These are phyloP conservation scores for human DNA, from an alignment of 2,113 vertebrate species.

Conservation along the genomic window DNA sequence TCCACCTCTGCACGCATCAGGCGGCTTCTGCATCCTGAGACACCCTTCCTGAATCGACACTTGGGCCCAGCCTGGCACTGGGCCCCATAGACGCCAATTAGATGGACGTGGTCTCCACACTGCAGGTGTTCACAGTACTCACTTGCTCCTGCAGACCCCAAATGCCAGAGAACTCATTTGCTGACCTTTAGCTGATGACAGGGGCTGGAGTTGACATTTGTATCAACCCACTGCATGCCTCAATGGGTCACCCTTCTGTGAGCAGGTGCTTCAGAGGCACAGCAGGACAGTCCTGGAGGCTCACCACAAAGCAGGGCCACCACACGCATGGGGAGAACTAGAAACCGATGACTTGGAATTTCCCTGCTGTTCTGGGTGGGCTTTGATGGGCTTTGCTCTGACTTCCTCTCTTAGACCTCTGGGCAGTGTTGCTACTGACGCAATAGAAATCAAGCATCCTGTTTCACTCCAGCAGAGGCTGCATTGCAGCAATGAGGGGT, in stretches of 20 bases:
- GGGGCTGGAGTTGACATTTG: not conserved
- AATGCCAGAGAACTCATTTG: not conserved
- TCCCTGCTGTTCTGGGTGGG: not conserved
- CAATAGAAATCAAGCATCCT: not conserved
- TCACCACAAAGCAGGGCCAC: not conserved
- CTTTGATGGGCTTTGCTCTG: not conserved
- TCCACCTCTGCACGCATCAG: rapidly evolving
- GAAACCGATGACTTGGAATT: not conserved
- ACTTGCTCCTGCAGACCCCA: not conserved
- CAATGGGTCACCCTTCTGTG: not conserved
- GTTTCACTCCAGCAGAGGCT: not conserved
- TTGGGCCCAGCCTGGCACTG: not conserved
- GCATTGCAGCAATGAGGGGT: not conserved
- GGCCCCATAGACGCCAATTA: not conserved
- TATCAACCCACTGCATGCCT: rapidly evolving
- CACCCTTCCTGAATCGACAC: not conserved
- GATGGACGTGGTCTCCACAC: no score
- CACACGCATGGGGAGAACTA: not conserved
- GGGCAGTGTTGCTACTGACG: not conserved
- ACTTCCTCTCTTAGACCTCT: not conserved
- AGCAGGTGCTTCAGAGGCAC: not conserved
- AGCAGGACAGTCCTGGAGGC: not conserved
- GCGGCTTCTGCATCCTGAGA: not conserved
- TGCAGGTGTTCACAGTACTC: no score
- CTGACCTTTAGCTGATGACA: not conserved